Conservation (phyloP, 2,888 invertebrate genomes). For the Diarsia dahlii region DNA sequence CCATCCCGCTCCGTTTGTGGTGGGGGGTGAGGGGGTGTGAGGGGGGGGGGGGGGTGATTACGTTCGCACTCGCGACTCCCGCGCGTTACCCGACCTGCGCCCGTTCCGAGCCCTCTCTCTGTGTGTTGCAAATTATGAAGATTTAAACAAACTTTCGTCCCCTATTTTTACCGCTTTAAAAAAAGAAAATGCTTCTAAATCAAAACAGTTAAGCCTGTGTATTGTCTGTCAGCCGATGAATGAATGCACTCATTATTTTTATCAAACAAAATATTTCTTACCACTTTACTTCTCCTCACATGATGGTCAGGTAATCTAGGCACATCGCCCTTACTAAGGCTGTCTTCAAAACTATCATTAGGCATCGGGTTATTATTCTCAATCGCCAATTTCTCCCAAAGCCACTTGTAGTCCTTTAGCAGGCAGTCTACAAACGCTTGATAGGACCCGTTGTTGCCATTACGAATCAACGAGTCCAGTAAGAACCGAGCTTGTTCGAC, state of each 20-base stretch:
- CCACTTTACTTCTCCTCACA: conserved; percentile 87
- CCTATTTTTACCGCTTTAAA: no score
- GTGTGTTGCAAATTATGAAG: background rate
- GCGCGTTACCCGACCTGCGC: no score
- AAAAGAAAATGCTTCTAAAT: no score
- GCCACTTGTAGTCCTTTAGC: conserved; percentile 90
- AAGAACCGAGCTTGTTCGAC: conserved; percentile 82
- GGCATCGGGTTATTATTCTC: conserved; percentile 78
- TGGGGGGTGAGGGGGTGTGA: no score
- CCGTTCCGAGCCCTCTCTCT: no score
- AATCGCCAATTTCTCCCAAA: conserved; percentile 87
- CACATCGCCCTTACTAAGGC: conserved; percentile 90
- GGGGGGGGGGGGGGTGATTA: no score
- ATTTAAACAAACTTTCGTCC: background rate
- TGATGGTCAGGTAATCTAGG: conserved; percentile 90
- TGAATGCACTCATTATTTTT: background rate
- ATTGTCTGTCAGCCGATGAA: background rate
- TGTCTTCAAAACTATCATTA: conserved; percentile 87
- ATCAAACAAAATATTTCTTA: conserved; percentile 71
- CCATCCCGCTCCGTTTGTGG: no score
- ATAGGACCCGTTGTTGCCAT: conserved; percentile 86
- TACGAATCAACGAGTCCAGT: conserved; percentile 82
- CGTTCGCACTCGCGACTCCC: no score
- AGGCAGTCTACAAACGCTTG: conserved; percentile 90
- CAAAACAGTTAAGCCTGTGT: background rate